Conservation (phyloP, 2,888 invertebrate species). For the Hypolimnas misippus region DNA sequence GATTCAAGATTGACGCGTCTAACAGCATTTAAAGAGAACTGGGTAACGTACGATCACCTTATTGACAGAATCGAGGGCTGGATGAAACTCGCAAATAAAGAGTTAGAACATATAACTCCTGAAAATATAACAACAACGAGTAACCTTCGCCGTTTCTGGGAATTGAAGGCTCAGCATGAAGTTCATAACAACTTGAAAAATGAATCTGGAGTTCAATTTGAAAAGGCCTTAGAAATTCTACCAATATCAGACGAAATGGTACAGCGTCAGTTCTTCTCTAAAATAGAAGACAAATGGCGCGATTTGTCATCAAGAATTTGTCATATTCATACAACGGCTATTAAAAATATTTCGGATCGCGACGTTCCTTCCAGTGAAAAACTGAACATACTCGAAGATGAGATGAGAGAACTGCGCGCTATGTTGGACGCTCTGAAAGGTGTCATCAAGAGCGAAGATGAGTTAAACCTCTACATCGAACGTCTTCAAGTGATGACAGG, state of each 20-base stretch:
- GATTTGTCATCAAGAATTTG: constrained; percentile 86
- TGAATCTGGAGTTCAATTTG: constrained; percentile 89
- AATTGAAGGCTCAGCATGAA: constrained; percentile 94
- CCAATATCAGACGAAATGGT: constrained; percentile 93
- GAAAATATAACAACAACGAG: constrained; percentile 86
- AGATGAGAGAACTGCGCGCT: constrained; percentile 88
- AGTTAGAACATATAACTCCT: constrained; percentile 86
- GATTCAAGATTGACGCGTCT: constrained; percentile 88
- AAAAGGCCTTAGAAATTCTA: constrained; percentile 90
- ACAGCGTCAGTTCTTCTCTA: constrained; percentile 90
- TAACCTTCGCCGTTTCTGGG: constrained; percentile 94
- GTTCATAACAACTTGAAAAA: constrained; percentile 90
- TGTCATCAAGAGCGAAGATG: constrained; percentile 92
- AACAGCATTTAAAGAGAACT: constrained; percentile 90
- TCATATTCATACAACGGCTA: constrained; percentile 86
- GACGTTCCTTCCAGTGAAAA: constrained; percentile 90
- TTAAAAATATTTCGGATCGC: constrained; percentile 88
- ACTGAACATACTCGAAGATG: constrained; percentile 89
- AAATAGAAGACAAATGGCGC: constrained; percentile 91
- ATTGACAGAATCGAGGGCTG: constrained; percentile 90
- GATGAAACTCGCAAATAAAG: constrained; percentile 89
- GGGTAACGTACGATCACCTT: constrained; percentile 89
- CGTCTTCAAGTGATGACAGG: constrained; percentile 90
- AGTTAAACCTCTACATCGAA: constrained; percentile 91
- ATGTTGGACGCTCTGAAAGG: constrained; percentile 89